A percentile compares a stretch with the other conserved stretches of the same genome.
Evolutionary conservation across 2,797 vertebrate genomes (phyloP).

Genomic region (Kryptolebias ocellatus): DNA sequence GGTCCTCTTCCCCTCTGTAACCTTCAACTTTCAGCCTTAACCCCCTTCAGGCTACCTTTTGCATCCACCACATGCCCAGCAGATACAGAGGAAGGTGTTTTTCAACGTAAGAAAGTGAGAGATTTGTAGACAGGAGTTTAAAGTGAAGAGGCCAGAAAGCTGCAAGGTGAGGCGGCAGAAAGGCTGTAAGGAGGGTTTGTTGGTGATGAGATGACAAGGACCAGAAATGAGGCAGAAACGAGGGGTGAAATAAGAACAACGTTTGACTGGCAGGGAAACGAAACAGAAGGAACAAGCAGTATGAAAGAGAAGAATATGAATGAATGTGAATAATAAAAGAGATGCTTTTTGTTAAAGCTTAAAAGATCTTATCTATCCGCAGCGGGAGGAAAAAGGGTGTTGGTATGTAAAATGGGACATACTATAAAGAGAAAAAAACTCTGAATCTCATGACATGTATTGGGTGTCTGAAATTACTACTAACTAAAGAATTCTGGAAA

Average conservation of each 20-base stretch:
- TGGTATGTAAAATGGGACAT: constrained; percentile 5
- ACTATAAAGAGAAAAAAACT: background rate
- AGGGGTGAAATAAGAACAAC: background rate
- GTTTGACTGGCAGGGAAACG: constrained; percentile 40
- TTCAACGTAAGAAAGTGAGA: constrained; percentile 29
- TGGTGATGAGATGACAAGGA: constrained; percentile 7
- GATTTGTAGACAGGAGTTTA: constrained; percentile 25
- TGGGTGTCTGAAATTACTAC: background rate
- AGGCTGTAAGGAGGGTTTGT: constrained; percentile 3
- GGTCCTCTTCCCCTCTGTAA: constrained; percentile 82
- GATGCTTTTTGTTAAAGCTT: constrained; percentile 30
- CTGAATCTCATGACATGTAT: background rate
- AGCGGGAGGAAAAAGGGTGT: constrained; percentile 7
- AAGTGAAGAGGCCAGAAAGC: constrained; percentile 35
- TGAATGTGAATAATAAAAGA: constrained; percentile 28
- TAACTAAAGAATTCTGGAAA: background rate
- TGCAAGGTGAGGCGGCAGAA: constrained; percentile 36
- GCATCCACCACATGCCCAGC: constrained; percentile 70
- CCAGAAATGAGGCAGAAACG: constrained; percentile 18
- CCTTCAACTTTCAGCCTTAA: constrained; percentile 87
- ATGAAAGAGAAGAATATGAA: constrained; percentile 15
- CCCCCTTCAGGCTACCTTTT: constrained; percentile 79
- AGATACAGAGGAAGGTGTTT: constrained; percentile 40
- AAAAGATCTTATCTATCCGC: constrained; percentile 28
- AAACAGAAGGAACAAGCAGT: constrained; percentile 18